Evolutionary conservation across 2,888 invertebrate genomes (phyloP).

Genomic region (Fabriciana adippe): DNA sequence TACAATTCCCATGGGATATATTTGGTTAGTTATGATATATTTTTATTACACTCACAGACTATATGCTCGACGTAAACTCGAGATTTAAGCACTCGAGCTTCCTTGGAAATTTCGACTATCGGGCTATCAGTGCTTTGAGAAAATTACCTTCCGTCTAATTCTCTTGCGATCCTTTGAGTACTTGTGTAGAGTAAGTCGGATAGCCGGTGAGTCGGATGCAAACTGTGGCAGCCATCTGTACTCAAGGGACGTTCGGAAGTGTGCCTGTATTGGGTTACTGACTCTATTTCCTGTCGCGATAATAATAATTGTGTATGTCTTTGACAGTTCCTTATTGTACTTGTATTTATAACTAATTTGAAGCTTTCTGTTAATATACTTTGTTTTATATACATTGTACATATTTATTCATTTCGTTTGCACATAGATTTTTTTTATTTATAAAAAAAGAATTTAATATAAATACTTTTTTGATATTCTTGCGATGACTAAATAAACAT

Average conservation of each 20-base stretch:
- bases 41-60: background rate
- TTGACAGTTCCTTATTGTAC: constrained; percentile 29
- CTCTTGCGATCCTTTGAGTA: constrained; percentile 41
- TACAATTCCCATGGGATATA: too few species aligned
- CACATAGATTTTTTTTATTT: too few species aligned
- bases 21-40: background rate
- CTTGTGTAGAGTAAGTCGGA: constrained; percentile 36
- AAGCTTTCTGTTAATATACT: background rate
- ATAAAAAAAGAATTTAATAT: too few species aligned
- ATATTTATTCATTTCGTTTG: background rate
- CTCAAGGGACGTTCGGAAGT: constrained; percentile 43
- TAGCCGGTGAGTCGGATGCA: constrained; percentile 61
- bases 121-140: constrained; percentile 32
- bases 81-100: constrained; percentile 22
- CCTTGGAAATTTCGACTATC: constrained; percentile 27
- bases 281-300: constrained; percentile 46
- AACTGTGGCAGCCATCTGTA: constrained; percentile 63
- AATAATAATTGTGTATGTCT: constrained; percentile 32
- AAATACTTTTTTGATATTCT: too few species aligned
- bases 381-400: background rate
- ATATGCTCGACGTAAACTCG: background rate
- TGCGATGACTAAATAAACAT: too few species aligned
- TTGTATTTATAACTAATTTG: constrained; percentile 8
- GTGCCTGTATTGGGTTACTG: constrained; percentile 58
- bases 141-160: constrained; percentile 40